A percentile compares a stretch with the other conserved stretches of the same genome.
These are phyloP conservation scores for Stenodema calcarata DNA, from an alignment of 2,888 invertebrate genomes.

Conservation along the genomic window DNA sequence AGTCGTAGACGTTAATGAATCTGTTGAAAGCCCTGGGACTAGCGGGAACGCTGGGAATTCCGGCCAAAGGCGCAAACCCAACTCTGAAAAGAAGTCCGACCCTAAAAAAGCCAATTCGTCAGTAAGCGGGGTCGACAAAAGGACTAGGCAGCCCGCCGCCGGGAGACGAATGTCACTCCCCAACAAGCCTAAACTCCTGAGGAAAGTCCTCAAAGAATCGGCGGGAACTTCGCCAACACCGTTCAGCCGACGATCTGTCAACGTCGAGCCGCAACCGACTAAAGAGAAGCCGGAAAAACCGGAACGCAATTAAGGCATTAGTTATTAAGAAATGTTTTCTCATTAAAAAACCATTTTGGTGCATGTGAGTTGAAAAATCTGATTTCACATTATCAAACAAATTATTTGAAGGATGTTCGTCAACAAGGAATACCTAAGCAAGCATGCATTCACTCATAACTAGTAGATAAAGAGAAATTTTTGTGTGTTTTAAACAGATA, in stretches of 20 bases:
- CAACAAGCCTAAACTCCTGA: slow-evolving; percentile 20
- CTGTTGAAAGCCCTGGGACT: background rate
- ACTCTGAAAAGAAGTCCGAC: slow-evolving; percentile 18
- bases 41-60: background rate
- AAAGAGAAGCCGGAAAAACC: slow-evolving; percentile 22
- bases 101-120: slow-evolving; percentile 14
- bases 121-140: background rate
- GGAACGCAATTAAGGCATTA: background rate
- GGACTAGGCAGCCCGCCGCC: slow-evolving; percentile 3
- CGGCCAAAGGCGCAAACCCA: slow-evolving; percentile 49
- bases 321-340: background rate
- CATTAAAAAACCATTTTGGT: background rate
- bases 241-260: slow-evolving; percentile 16
- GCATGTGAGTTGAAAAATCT: background rate
- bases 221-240: background rate
- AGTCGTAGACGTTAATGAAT: slow-evolving; percentile 26
- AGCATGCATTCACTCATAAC: too few species aligned
- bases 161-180: slow-evolving; percentile 12
- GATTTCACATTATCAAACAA: background rate
- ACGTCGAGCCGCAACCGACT: background rate
- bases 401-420: background rate
- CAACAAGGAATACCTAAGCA: too few species aligned
- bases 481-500: too few species aligned
- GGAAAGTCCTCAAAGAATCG: slow-evolving; percentile 23
- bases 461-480: too few species aligned